Conservation (phyloP, 2,888 invertebrate species). For the Netelia fuscicornis region DNA sequence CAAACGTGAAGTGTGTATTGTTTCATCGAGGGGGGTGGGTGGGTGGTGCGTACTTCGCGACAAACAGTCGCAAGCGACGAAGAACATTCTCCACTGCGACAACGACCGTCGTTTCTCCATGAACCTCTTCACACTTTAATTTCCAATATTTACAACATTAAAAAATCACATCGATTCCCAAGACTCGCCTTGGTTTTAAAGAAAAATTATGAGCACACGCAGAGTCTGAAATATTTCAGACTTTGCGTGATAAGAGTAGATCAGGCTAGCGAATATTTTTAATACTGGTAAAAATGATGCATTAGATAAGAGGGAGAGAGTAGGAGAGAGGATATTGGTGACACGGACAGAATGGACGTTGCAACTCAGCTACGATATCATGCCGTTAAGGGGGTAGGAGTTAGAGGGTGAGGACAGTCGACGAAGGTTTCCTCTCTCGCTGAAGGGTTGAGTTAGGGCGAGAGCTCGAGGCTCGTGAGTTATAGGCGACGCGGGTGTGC, state of each 20-base stretch:
- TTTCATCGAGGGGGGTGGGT: constrained; percentile 30
- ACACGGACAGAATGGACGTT: constrained; percentile 56
- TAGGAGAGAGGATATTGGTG: constrained; percentile 5
- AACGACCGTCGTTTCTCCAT: constrained; percentile 30
- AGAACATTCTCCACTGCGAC: constrained; percentile 20
- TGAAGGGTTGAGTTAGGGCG: constrained; percentile 62
- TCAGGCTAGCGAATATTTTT: too few relatives aligned
- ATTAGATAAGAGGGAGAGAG: too few relatives aligned
- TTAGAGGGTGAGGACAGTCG: constrained; percentile 12
- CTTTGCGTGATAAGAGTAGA: too few relatives aligned
- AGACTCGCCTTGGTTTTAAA: too few relatives aligned
- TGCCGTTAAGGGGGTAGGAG: background rate
- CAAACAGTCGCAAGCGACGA: constrained; percentile 42
- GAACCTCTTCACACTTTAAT: background rate
- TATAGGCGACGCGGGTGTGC: constrained; percentile 78
- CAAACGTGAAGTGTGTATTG: constrained; percentile 70
- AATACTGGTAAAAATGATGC: too few relatives aligned
- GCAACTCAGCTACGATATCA: constrained; percentile 43
- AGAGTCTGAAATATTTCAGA: too few relatives aligned
- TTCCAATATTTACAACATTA: too few relatives aligned
- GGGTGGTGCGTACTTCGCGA: constrained; percentile 42
- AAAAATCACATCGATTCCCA: too few relatives aligned
- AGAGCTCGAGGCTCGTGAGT: constrained; percentile 73
- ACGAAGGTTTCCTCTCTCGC: constrained; percentile 46
- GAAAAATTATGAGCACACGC: too few relatives aligned